Base-by-base conservation (phyloP, 2,113 vertebrate genomes). In the Corythaixoides concolor region DNA sequence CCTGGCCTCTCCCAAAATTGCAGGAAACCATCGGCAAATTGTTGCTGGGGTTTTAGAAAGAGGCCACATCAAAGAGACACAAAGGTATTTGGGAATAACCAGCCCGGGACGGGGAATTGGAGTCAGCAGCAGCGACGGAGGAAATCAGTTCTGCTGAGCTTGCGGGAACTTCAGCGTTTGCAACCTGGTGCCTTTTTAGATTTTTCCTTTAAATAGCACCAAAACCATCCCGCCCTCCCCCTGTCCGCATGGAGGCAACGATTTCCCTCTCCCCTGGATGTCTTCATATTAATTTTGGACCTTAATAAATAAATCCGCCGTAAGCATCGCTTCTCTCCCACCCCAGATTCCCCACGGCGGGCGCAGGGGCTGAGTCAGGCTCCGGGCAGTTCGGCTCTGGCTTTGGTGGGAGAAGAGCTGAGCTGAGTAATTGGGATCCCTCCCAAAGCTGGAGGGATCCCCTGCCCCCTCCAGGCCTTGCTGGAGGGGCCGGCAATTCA, bases 331-430 rank as follows among this genome's bases (percentile, higher is more conserved):
- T 33, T 59, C 45, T 45, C 15, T 53, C 53, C 53, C 5, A 1
- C 7, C 32, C 45, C 2, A 2, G 24, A 26, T 49, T 41, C 59
- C 50, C 58, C 7, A 5, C 1, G 2, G 43, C 82, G 3, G 2
- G 58, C 0, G 6, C 72, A 52, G 55, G 27, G 74, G 35, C 32
- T 62, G 47, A 55, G 56, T 39, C 1, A 0, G 11, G 70, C 39
- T 75, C 19, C 1, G 4, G 45, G 60, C 43, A 37, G 17, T 19
- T 58, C 7, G 8, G 68, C 77, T 43, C 37, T 0, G 0, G 32
- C 11, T 26, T 43, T 15, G 68, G 28, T 11, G 58, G 50, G 15
- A 78, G 55, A 52, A 52, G 17, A 32, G 55, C 41, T 22, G 62
- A 68, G 66, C 33, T 0, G 4, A 53, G 27, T 10, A 8, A 33